phyloP scores from a whole-genome alignment of 2,113 vertebrate species.

The Pogonocichla stellata region DNA sequence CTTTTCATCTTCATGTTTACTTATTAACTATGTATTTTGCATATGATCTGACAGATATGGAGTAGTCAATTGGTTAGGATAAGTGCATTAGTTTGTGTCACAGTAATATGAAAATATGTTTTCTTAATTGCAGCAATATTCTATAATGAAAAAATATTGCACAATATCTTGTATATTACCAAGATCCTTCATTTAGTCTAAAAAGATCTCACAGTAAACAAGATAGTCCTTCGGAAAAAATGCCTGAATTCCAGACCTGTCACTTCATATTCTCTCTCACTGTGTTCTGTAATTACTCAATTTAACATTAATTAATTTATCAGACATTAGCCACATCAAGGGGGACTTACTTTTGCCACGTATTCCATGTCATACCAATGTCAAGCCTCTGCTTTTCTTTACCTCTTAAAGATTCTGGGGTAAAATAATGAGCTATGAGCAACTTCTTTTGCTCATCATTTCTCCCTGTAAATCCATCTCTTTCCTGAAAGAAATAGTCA shows the following conservation, averaged over 20 bases:
- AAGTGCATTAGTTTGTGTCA: not conserved
- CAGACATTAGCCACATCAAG: not conserved
- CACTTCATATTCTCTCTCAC: not conserved
- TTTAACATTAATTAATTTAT: not conserved
- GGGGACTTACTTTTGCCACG: not conserved
- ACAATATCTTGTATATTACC: not conserved
- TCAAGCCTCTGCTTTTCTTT: not conserved
- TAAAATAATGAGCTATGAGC: not conserved
- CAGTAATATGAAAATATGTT: not conserved
- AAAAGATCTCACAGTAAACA: not conserved
- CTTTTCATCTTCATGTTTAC: not conserved
- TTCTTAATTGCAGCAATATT: not conserved
- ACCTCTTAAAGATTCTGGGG: not conserved
- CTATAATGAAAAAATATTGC: not conserved
- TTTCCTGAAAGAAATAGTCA: not conserved
- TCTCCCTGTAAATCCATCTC: not conserved
- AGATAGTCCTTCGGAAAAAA: not conserved
- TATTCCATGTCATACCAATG: not conserved
- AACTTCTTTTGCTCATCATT: not conserved
- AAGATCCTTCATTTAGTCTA: not conserved
- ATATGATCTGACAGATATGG: not conserved
- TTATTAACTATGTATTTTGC: not conserved
- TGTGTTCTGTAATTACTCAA: not conserved
- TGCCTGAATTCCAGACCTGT: not conserved
- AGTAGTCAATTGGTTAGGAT: not conserved